A percentile compares a stretch with the other conserved stretches of the same genome.
Evolutionary conservation across 1,140 invertebrate genomes (phyloP).

Genomic region (Kradibia gibbosae): DNA sequence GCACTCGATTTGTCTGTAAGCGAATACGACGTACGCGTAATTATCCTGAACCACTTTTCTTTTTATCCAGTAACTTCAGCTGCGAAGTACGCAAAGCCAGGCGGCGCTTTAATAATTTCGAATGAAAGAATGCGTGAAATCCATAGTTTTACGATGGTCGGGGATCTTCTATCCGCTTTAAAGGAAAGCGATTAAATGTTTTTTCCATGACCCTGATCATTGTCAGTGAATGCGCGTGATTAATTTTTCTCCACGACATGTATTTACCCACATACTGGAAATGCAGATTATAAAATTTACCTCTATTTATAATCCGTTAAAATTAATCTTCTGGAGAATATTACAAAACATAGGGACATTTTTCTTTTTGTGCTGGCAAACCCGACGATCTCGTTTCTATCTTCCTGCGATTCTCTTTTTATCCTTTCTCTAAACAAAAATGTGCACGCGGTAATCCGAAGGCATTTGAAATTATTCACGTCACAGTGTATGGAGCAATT

Average conservation of each 20-base stretch:
- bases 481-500: too few species aligned
- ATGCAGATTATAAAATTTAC: background rate
- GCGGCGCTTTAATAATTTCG: slow-evolving; percentile 1
- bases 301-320: background rate
- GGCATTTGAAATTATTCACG: too few species aligned
- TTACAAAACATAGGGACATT: background rate
- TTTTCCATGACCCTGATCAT: background rate
- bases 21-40: background rate
- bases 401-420: too few species aligned
- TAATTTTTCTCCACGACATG: background rate
- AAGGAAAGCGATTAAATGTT: slow-evolving; percentile 8
- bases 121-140: background rate
- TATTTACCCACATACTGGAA: background rate
- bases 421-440: background rate
- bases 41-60: background rate
- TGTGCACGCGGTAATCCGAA: background rate
- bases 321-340: background rate
- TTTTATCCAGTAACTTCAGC: background rate
- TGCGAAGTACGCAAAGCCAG: background rate
- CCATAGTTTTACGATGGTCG: background rate
- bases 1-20: background rate
- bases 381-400: background rate
- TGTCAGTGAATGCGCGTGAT: background rate
- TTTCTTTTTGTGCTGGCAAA: background rate
- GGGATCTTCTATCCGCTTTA: background rate